Conservation (phyloP, 2,113 vertebrate species). For the Nematolebias whitei region DNA sequence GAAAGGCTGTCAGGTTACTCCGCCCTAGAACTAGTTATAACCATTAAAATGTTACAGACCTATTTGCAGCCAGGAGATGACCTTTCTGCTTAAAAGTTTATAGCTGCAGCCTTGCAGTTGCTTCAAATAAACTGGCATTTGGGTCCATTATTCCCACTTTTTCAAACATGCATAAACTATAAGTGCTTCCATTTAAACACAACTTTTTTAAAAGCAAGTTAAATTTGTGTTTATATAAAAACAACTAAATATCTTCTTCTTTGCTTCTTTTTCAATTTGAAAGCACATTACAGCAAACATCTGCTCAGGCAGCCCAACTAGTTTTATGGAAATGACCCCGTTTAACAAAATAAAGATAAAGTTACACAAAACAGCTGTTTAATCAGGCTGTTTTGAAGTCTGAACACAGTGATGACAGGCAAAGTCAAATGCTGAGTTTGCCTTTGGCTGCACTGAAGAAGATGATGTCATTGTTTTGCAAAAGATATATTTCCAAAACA, state of each 20-base stretch:
- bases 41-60: conserved; percentile 27
- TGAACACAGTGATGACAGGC: background rate
- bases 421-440: background rate
- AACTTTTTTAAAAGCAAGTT: background rate
- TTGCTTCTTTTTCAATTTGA: background rate
- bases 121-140: conserved; percentile 12
- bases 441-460: too few species aligned
- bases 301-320: background rate
- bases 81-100: conserved; percentile 37
- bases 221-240: background rate
- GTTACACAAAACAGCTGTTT: background rate
- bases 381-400: background rate
- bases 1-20: conserved; percentile 25
- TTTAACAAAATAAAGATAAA: background rate
- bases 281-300: background rate
- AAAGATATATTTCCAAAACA: background rate
- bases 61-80: conserved; percentile 29
- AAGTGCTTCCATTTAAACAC: background rate
- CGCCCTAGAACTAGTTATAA: conserved; percentile 15
- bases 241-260: too few species aligned
- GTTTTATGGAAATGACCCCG: background rate
- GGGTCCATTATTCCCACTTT: too few species aligned
- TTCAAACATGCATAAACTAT: too few species aligned
- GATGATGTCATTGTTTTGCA: background rate
- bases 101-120: background rate